Conservation (phyloP, 2,888 invertebrate species). For the Alloscopus bannaensis region DNA sequence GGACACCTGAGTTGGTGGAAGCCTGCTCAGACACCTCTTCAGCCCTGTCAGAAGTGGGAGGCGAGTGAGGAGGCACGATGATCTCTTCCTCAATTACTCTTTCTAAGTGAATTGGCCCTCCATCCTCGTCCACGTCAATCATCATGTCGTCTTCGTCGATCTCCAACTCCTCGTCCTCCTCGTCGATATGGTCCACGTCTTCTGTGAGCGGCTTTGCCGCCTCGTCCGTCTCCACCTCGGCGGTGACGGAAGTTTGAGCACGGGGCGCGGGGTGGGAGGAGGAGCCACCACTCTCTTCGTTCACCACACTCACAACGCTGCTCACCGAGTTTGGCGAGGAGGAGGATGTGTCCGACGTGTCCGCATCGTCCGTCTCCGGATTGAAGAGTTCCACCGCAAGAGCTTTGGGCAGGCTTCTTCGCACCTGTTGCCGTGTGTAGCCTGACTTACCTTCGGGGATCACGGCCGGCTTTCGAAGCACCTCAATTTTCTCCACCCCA, state of each 20-base stretch:
- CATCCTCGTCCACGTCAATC: slow-evolving; percentile 22
- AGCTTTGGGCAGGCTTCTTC: slow-evolving; percentile 81
- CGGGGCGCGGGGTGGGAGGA: slow-evolving; percentile 8
- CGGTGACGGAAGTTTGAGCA: background rate
- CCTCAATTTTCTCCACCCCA: slow-evolving; percentile 81
- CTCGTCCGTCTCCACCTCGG: slow-evolving; percentile 35
- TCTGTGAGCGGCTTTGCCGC: slow-evolving; percentile 44
- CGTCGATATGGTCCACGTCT: slow-evolving; percentile 52
- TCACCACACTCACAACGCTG: slow-evolving; percentile 89
- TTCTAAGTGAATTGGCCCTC: slow-evolving; percentile 20
- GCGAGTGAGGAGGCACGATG: slow-evolving; percentile 9
- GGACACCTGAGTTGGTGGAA: too few species aligned
- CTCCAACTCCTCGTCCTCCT: slow-evolving; percentile 19
- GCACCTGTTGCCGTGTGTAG: slow-evolving; percentile 70
- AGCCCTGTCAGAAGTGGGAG: too few species aligned
- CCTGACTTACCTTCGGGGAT: slow-evolving; percentile 63
- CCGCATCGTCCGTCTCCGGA: slow-evolving; percentile 92
- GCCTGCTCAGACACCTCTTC: too few species aligned
- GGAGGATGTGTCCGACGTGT: slow-evolving; percentile 88
- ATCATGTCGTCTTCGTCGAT: slow-evolving; percentile 21
- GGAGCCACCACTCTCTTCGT: slow-evolving; percentile 78
- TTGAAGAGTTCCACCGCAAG: slow-evolving; percentile 90
- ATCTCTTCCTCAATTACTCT: slow-evolving; percentile 18
- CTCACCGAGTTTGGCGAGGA: slow-evolving; percentile 92
- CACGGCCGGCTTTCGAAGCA: slow-evolving; percentile 79